Evolutionary conservation across 2,113 vertebrate species (phyloP).

Genomic region (Atrichornis clamosus): DNA sequence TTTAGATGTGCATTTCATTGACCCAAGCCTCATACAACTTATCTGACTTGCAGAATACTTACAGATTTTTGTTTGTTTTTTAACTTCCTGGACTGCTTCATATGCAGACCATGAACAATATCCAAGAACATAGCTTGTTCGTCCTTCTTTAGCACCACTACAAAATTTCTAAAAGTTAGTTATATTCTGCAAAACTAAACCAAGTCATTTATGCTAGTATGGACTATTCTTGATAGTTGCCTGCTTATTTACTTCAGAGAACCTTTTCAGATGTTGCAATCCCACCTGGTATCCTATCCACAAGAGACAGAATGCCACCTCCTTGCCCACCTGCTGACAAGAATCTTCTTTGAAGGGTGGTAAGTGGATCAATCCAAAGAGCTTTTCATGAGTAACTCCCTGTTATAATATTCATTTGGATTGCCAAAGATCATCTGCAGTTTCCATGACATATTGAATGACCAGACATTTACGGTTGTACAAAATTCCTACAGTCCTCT

Average conservation of each 20-base stretch:
- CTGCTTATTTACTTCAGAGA: background rate
- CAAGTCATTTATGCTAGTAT: background rate
- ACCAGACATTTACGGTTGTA: background rate
- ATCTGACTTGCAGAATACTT: background rate
- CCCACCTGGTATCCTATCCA: background rate
- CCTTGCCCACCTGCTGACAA: background rate
- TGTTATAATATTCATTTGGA: background rate
- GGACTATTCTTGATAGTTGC: background rate
- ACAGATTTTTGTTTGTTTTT: background rate
- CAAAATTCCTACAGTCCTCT: background rate
- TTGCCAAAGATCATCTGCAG: background rate
- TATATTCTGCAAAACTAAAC: background rate
- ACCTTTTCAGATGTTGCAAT: background rate
- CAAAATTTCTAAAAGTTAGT: background rate
- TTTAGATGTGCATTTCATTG: accelerated
- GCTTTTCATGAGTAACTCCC: background rate
- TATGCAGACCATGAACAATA: background rate
- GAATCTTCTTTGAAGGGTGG: background rate
- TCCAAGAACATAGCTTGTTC: background rate
- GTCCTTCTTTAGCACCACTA: background rate
- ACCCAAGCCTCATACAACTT: background rate
- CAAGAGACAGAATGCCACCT: background rate
- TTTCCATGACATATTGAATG: background rate
- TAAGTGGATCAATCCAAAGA: background rate
- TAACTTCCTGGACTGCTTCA: background rate